Evolutionary conservation across 1,140 invertebrate species (phyloP).

Genomic region (Temnothorax curvispinosus): DNA sequence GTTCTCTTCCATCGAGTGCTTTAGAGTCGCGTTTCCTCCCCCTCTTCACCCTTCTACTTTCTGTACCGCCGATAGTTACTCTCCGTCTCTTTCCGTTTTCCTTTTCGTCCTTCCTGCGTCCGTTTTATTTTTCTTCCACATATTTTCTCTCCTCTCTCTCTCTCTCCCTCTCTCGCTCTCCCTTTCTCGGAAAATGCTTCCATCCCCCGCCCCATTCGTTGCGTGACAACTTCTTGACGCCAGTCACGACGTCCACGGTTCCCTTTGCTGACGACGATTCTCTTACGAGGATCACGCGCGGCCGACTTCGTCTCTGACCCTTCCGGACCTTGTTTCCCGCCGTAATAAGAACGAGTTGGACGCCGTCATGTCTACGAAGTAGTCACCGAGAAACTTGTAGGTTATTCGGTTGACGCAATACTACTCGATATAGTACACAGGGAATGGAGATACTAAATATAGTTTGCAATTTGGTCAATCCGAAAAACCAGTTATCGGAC

Average conservation of each 20-base stretch:
- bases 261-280: constrained; percentile 32
- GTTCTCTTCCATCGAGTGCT: constrained; percentile 64
- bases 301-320: constrained; percentile 43
- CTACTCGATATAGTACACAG: background rate
- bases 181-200: constrained; percentile 25
- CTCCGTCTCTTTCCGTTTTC: constrained; percentile 51
- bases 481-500: background rate
- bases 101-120: constrained; percentile 33
- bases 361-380: constrained; percentile 29
- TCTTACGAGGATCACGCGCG: constrained; percentile 60
- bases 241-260: constrained; percentile 52
- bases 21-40: constrained; percentile 53
- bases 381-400: background rate
- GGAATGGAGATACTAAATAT: background rate
- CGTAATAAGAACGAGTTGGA: background rate
- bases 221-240: constrained; percentile 30
- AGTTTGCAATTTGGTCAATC: background rate
- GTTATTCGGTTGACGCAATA: constrained; percentile 11
- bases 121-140: constrained; percentile 38
- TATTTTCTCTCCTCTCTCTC: background rate
- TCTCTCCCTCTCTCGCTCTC: background rate
- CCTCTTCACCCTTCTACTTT: background rate
- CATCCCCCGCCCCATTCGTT: background rate
- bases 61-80: constrained; percentile 46
- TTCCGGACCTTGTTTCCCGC: background rate